phyloP scores from a whole-genome alignment of 2,113 vertebrate genomes.

The Hydrochoerus hydrochaeris region DNA sequence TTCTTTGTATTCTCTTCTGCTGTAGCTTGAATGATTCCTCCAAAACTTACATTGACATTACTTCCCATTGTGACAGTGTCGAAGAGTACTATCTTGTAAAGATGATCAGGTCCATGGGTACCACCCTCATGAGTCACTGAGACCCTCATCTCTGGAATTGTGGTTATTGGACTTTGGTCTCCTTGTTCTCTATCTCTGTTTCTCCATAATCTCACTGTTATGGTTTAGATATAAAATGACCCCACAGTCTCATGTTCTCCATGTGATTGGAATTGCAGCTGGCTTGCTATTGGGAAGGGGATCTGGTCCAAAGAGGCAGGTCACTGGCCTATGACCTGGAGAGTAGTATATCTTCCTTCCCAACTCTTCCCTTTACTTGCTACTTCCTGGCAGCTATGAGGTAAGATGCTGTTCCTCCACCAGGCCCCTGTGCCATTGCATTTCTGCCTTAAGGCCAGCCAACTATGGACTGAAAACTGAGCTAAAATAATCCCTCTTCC shows the following conservation, averaged over 20 bases:
- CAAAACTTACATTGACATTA: background rate
- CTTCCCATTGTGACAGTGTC: background rate
- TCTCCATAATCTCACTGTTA: background rate
- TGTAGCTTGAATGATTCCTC: background rate
- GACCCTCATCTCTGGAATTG: background rate
- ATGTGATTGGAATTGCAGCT: background rate
- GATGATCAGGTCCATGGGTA: background rate
- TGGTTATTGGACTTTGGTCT: background rate
- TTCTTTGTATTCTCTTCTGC: background rate
- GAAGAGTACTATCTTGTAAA: background rate
- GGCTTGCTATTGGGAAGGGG: background rate
- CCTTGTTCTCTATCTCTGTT: background rate
- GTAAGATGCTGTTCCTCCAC: background rate
- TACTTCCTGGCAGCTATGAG: background rate
- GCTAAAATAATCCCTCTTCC: background rate
- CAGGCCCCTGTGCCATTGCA: background rate
- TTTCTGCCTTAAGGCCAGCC: background rate
- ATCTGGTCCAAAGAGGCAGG: background rate
- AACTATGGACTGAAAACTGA: background rate
- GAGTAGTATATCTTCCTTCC: background rate
- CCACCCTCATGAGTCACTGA: background rate
- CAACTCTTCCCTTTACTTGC: background rate
- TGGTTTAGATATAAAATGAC: background rate
- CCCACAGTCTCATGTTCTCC: background rate
- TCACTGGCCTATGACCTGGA: background rate